Base-by-base conservation (phyloP, 1,140 invertebrate genomes). In the Monomorium pharaonis region DNA sequence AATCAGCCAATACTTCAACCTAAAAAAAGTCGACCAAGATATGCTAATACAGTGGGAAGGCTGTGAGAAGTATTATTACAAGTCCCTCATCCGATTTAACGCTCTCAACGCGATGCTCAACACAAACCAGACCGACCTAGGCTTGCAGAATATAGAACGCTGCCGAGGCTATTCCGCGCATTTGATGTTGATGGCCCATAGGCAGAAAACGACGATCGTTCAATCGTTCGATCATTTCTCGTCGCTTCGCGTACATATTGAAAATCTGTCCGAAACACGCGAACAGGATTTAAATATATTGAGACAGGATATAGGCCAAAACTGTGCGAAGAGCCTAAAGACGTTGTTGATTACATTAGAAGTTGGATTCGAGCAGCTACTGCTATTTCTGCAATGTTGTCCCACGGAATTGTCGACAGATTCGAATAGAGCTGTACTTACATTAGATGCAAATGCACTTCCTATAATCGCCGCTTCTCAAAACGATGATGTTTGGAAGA, bases 151-250 rank as follows among this genome's bases (percentile, higher is more conserved):
- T 87, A 96, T 98, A 65, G 98, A 99, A 80, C 96, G 98, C 74
- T 97, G 98, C 87, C 97, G 97, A 94, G 99, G 99, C 58, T 98
- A 97, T 92, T 95, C 97, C 0, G 95, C 96, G 70, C 96, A 98
- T 87, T 90, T 98, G 14, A 95, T 97, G 89, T 87, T 98, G 0
- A 90, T 97, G 75, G 95, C 95, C 6, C 95, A 96, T 27, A 91
- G 94, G 56, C 95, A 96, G 86, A 95, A 96, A 2, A 91, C 88
- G 74, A 88, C 89, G 0, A 78, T 96, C 0, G 84, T 90, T 0
- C 87, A 91, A 0, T 90, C 92, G 2, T 94, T 95, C 24, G 88
- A 94, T 49, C 63, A 92, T 5, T 94, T 96, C 3, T 89, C 94
- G 3, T 84, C 91, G 18, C 87, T 96, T 3, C 91, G 94, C 9